Conservation (phyloP, 2,888 invertebrate genomes). For the Tetanocera ferruginea region DNA sequence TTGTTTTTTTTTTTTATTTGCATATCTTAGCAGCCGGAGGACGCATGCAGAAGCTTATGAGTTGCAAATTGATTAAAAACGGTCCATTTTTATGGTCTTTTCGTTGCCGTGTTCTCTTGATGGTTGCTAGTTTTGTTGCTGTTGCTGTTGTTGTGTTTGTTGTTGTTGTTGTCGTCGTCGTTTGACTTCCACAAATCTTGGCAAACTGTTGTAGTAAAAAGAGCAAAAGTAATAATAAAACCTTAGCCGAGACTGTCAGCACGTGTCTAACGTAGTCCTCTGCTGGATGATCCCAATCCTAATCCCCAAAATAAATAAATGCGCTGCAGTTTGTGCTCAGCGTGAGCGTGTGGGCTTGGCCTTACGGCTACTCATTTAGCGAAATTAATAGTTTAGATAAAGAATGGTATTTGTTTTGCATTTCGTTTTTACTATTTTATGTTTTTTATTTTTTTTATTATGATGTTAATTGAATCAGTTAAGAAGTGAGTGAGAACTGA, state of each 20-base stretch:
- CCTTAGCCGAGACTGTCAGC: conserved; percentile 39
- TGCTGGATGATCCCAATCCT: conserved; percentile 65
- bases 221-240: neutral
- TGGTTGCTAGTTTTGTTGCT: neutral
- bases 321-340: no score
- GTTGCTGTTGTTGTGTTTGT: neutral
- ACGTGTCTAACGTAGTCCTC: conserved; percentile 63
- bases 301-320: conserved; percentile 60
- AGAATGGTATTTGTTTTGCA: no score
- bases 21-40: conserved; percentile 26
- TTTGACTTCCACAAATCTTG: neutral
- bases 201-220: neutral
- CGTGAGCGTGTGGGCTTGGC: no score
- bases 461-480: no score
- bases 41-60: conserved; percentile 36
- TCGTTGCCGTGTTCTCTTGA: neutral
- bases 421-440: no score
- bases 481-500: no score
- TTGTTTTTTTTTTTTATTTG: conserved; percentile 36
- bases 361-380: no score
- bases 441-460: no score
- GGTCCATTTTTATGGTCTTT: conserved; percentile 23
- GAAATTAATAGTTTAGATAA: no score
- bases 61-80: conserved; percentile 53
- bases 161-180: neutral